Percentiles rank a stretch among this genome's conserved stretches.
Conservation (phyloP, 2,797 vertebrate genomes). For the Anguilla megastoma region DNA sequence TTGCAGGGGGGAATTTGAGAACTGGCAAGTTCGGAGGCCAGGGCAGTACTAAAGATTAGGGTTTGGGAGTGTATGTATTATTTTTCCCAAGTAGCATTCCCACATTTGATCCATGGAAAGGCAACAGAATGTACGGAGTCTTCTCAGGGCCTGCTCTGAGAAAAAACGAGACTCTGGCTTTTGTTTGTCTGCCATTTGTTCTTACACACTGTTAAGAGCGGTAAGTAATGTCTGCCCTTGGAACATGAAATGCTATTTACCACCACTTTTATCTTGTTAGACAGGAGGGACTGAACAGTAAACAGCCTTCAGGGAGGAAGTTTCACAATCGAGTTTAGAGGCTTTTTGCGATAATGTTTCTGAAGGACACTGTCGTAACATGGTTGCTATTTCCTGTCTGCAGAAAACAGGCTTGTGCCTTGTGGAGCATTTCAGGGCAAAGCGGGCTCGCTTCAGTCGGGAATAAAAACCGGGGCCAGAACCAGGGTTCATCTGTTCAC, state of each 20-base stretch:
- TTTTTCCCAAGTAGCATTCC: too few species aligned
- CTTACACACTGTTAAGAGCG: not conserved
- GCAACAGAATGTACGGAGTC: too few species aligned
- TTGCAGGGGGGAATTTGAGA: too few species aligned
- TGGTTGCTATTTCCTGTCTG: not conserved
- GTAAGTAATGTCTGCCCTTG: not conserved
- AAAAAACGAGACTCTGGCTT: not conserved
- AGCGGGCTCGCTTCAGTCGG: not conserved
- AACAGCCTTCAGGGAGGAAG: not conserved
- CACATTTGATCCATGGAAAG: too few species aligned
- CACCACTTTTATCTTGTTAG: not conserved
- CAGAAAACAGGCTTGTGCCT: not conserved
- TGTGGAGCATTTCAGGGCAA: not conserved
- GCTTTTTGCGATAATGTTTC: conserved; percentile 2
- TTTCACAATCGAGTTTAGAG: not conserved
- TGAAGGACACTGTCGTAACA: not conserved
- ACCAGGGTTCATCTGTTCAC: not conserved
- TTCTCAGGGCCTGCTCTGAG: too few species aligned
- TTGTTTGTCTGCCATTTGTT: not conserved
- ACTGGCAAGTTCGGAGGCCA: too few species aligned
- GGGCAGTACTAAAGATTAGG: too few species aligned
- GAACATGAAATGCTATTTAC: not conserved
- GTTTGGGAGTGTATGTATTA: too few species aligned
- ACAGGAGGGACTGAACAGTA: not conserved
- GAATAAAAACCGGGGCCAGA: not conserved